These are phyloP conservation scores for Nipponacmea schrenckii DNA, from an alignment of 2,888 invertebrate species.

Conservation along the genomic window DNA sequence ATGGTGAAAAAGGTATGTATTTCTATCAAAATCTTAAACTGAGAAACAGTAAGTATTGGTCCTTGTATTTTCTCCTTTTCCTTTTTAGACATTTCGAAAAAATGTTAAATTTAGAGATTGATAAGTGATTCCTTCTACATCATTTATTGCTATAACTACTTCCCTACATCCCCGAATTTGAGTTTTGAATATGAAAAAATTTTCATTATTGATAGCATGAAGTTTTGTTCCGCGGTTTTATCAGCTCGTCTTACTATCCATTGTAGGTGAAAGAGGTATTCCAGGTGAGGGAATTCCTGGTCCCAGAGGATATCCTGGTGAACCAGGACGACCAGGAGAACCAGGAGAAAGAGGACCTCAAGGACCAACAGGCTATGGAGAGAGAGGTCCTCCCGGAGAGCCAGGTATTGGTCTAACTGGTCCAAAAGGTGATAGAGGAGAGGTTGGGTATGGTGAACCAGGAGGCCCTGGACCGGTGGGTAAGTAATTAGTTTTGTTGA, in stretches of 20 bases:
- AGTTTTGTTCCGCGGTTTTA: too few species aligned
- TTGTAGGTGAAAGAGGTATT: neutral
- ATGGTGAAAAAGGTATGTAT: neutral
- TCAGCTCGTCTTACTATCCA: too few species aligned
- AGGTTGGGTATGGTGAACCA: conserved; percentile 18
- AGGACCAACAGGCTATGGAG: conserved; percentile 11
- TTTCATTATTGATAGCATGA: too few species aligned
- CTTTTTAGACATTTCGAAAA: neutral
- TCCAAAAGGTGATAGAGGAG: conserved; percentile 18
- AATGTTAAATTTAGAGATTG: neutral
- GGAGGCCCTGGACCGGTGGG: conserved; percentile 15
- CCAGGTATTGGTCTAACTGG: conserved; percentile 14
- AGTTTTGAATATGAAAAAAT: too few species aligned
- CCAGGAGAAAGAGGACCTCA: conserved; percentile 13
- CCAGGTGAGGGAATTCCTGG: neutral
- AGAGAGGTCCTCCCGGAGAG: neutral
- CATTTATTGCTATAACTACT: too few species aligned
- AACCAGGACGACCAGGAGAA: conserved; percentile 23
- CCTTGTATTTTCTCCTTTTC: too few species aligned
- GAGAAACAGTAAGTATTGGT: too few species aligned
- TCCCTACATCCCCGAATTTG: too few species aligned
- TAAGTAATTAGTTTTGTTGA: conserved; percentile 9
- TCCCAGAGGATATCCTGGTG: neutral
- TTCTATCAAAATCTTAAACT: too few species aligned
- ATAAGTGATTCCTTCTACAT: too few species aligned